A percentile compares a stretch with the other conserved stretches of the same genome.
These are phyloP conservation scores for Holacanthella duospinosa DNA, from an alignment of 2,888 invertebrate genomes.

Conservation along the genomic window DNA sequence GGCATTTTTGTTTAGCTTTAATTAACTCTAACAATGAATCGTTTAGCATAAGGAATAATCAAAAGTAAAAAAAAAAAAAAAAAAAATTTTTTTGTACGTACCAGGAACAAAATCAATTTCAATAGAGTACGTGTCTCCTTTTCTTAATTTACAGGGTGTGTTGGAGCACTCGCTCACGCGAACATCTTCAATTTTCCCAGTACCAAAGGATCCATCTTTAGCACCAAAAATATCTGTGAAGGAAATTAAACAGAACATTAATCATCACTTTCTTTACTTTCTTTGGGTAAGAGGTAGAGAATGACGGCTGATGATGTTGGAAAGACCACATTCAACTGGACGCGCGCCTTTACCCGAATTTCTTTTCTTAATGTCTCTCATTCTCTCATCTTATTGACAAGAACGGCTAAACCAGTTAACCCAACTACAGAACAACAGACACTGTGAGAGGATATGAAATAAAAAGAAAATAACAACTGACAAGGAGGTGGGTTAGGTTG, in stretches of 20 bases:
- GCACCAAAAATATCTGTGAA: conserved; percentile 21
- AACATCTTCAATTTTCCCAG: conserved; percentile 47
- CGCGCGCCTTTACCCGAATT: too few relatives aligned
- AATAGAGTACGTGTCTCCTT: conserved; percentile 48
- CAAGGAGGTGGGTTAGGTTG: not conserved
- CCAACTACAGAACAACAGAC: not conserved
- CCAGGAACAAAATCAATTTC: conserved; percentile 52
- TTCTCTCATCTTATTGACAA: not conserved
- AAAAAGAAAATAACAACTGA: not conserved
- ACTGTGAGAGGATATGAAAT: not conserved
- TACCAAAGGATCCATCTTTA: conserved; percentile 33
- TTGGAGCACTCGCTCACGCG: conserved; percentile 54
- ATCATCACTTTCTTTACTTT: not conserved
- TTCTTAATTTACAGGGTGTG: conserved; percentile 51
- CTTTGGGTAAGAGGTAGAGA: not conserved
- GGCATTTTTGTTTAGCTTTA: too few relatives aligned
- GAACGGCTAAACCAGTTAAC: not conserved
- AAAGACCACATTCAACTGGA: too few relatives aligned
- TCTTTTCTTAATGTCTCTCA: too few relatives aligned
- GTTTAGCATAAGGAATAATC: too few relatives aligned
- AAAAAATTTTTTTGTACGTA: conserved; percentile 6
- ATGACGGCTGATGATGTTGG: not conserved
- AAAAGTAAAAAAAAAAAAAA: too few relatives aligned
- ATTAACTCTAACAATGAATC: too few relatives aligned
- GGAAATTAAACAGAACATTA: not conserved